phyloP scores from a whole-genome alignment of 1,140 invertebrate genomes.

The Drosophila rhopaloa region DNA sequence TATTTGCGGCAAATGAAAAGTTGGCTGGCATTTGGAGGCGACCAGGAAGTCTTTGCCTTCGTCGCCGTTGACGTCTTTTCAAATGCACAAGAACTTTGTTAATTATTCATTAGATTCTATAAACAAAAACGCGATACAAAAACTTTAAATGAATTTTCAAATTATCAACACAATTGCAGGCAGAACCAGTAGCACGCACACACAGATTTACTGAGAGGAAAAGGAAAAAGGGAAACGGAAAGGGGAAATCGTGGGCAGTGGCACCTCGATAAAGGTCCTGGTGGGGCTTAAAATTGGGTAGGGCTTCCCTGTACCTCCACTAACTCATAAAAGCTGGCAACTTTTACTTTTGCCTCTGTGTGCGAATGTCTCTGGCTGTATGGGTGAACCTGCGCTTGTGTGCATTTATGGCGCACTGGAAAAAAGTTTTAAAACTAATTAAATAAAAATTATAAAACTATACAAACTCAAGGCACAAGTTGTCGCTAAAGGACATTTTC shows the following conservation, averaged over 20 bases:
- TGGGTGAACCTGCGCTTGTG: constrained; percentile 35
- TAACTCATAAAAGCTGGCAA: constrained; percentile 79
- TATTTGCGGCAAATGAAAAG: constrained; percentile 81
- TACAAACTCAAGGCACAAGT: constrained; percentile 76
- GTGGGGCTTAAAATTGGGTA: constrained; percentile 8
- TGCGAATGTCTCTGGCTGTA: constrained; percentile 24
- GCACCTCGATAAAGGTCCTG: constrained; percentile 35
- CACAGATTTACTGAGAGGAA: constrained; percentile 13
- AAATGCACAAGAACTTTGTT: constrained; percentile 83
- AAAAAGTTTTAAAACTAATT: constrained; percentile 83
- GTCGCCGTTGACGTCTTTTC: constrained; percentile 72
- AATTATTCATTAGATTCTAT: constrained; percentile 84
- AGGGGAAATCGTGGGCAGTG: constrained; percentile 44
- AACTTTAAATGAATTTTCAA: constrained; percentile 84
- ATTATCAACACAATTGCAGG: constrained; percentile 83
- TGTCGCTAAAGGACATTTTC: constrained; percentile 63
- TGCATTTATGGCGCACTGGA: constrained; percentile 59
- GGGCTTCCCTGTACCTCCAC: constrained; percentile 22
- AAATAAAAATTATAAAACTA: constrained; percentile 83
- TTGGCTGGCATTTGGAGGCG: constrained; percentile 64
- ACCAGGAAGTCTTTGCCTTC: constrained; percentile 57
- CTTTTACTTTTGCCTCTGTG: constrained; percentile 62
- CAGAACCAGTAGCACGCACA: constrained; percentile 59
- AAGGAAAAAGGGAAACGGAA: background rate
- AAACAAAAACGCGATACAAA: constrained; percentile 83